phyloP scores from a whole-genome alignment of 2,113 vertebrate species.

The Telmatochromis sp. region DNA sequence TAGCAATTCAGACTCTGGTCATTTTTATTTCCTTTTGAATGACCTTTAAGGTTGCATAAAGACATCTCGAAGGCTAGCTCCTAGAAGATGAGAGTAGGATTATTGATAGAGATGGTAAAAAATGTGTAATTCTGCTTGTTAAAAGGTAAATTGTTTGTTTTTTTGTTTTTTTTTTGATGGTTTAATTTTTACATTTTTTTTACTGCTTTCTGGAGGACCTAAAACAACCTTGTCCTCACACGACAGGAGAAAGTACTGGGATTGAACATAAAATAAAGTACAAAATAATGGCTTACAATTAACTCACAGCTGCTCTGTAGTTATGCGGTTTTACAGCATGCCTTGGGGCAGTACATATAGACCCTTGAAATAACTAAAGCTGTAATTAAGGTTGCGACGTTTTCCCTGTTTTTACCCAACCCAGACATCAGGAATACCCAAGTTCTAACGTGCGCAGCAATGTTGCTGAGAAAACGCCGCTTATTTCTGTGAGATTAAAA shows the following conservation, averaged over 20 bases:
- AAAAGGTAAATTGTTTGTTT: not conserved
- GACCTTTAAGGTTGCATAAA: not conserved
- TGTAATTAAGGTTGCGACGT: conserved; percentile 56
- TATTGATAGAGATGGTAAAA: not conserved
- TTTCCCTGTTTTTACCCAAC: conserved; percentile 49
- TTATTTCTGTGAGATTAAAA: not conserved
- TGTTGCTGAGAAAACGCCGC: not conserved
- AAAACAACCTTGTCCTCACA: conserved; percentile 5
- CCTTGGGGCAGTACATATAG: conserved; percentile 45
- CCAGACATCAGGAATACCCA: conserved; percentile 46
- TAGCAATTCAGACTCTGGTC: not conserved
- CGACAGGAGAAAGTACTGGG: conserved; percentile 63
- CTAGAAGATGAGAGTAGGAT: not conserved
- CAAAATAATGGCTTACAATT: conserved; percentile 70
- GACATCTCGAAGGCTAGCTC: not conserved
- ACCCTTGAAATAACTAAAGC: conserved; percentile 57
- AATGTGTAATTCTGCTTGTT: not conserved
- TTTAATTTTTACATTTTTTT: not conserved
- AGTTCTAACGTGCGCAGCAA: conserved; percentile 1
- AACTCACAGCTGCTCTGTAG: conserved; percentile 60
- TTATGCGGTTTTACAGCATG: conserved; percentile 64
- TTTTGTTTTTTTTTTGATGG: not conserved
- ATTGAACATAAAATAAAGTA: conserved; percentile 52
- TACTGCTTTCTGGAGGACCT: not conserved
- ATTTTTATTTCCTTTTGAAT: not conserved